Evolutionary conservation across 2,888 invertebrate species (phyloP), one percentile per base, ranked within the genome.

Genomic region (Empis stercorea): DNA sequence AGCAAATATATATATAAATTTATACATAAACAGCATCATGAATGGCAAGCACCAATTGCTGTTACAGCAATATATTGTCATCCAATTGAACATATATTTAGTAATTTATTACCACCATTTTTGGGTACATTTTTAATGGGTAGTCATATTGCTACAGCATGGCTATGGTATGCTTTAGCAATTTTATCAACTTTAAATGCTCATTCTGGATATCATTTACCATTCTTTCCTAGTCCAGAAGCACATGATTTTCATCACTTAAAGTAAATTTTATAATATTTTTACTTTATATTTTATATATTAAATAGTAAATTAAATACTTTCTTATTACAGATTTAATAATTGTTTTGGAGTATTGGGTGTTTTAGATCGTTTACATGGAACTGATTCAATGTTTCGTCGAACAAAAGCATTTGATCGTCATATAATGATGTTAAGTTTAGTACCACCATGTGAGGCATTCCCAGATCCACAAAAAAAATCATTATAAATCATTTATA

Each of bases 1-100:
- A 78, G 78, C 58, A 79, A 80, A 51, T 71, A 73, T 53, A 67
- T 89, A 45, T 89, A 89, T 71, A 85, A 83, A 60, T 75, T 79
- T 60, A 83, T 89, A 55, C 89, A 89, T 68, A 89, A 89, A 64
- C 77, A 80, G 56, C 89, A 89, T 64, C 89, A 89, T 58, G 87
- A 89, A 65, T 89, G 88, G 88, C 86, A 84, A 2, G 83, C 88
- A 0, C 88, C 89, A 0, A 80, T 89, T 45, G 84, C 87, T n/a
- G 79, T 87, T 4, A 81, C 85, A 0, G 80, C 85, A 13, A 71
- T 87, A 38, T 88, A 88, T 64, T 83, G 84, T 56, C 86, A 88
- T 68, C 87, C 88, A 0, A 63, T 85, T 39, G 79, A 81, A 59
- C 86, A 88, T 63, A 70, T 86, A 47, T 73, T 87, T 52, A 84